Conservation (phyloP, 1,140 invertebrate species). For the Anoplolepis gracilipes region DNA sequence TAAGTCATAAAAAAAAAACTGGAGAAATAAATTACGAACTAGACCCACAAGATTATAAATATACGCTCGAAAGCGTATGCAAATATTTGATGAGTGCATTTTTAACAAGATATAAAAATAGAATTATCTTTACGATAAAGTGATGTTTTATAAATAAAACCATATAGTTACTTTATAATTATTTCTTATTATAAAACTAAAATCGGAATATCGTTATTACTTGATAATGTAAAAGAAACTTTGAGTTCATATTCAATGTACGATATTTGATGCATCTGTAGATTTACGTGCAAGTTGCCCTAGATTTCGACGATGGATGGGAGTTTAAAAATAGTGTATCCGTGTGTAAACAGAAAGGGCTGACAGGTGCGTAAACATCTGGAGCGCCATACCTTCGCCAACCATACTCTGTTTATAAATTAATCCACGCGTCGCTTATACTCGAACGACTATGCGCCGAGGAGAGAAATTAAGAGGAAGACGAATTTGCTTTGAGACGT, state of each 20-base stretch:
- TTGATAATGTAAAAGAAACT: neutral
- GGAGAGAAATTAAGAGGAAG: constrained; percentile 36
- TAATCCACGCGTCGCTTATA: constrained; percentile 30
- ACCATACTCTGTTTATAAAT: constrained; percentile 47
- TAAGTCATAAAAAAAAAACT: neutral
- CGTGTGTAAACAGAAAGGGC: constrained; percentile 3
- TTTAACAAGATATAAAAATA: neutral
- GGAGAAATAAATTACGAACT: constrained; percentile 19
- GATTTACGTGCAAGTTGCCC: neutral
- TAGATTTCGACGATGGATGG: neutral
- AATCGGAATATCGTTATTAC: neutral
- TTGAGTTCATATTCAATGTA: neutral
- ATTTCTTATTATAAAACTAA: neutral
- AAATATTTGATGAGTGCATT: constrained; percentile 7
- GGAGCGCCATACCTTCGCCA: constrained; percentile 35
- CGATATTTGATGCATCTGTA: neutral
- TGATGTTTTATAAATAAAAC: neutral
- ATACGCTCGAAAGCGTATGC: neutral
- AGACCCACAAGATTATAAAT: neutral
- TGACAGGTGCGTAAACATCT: constrained; percentile 72
- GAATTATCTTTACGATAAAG: neutral
- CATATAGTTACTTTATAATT: neutral
- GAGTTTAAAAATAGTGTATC: constrained; percentile 51
- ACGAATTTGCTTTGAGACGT: constrained; percentile 1
- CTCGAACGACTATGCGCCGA: neutral